A percentile compares a stretch with the other conserved stretches of the same genome.
These are phyloP conservation scores for Sardinella longiceps DNA, from an alignment of 2,797 vertebrate genomes.

Conservation along the genomic window DNA sequence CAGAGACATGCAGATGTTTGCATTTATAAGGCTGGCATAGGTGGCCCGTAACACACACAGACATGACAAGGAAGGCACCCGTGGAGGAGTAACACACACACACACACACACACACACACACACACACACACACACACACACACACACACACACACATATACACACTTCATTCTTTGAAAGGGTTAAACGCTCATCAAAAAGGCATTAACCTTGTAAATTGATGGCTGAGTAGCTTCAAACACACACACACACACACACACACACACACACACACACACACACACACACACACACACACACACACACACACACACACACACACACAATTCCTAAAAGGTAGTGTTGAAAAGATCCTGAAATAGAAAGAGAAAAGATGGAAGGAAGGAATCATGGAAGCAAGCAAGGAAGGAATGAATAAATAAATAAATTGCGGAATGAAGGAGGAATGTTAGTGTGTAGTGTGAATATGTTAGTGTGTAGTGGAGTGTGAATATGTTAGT, in stretches of 20 bases:
- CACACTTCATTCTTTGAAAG: background rate
- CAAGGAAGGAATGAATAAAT: background rate
- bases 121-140: background rate
- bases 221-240: background rate
- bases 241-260: background rate
- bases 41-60: slow-evolving; percentile 12
- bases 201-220: background rate
- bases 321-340: background rate
- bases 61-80: background rate
- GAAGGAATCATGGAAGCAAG: background rate
- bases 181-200: background rate
- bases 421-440: no score
- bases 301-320: background rate
- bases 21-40: slow-evolving; percentile 62
- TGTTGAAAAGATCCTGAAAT: background rate
- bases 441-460: background rate
- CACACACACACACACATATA: background rate
- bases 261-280: background rate
- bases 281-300: background rate
- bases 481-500: background rate
- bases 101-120: background rate
- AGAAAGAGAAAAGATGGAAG: background rate
- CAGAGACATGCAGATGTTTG: slow-evolving; percentile 64
- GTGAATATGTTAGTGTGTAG: no score
- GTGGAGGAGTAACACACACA: background rate